Evolutionary conservation across 1,140 invertebrate species (phyloP), one percentile per base, ranked within the genome.

Genomic region (Orius insidiosus): DNA sequence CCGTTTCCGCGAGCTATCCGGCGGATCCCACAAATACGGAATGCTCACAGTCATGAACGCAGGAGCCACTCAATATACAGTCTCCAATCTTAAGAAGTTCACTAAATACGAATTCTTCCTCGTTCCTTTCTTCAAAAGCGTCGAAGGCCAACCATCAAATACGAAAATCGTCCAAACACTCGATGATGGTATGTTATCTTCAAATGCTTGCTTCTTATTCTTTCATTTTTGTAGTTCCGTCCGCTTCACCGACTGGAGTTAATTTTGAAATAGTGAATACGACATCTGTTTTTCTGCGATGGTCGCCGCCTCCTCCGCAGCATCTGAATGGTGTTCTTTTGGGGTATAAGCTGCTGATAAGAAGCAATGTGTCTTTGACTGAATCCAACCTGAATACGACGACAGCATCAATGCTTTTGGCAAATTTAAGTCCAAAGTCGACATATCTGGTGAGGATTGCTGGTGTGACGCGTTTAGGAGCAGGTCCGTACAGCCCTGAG

Each of bases 51-150:
- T 80, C 0, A 61, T 77, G 45, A 76, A 72, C 54, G 72, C 75
- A 35, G 71, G 71, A 1, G 70, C 75, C 2, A 76, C 75, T 2
- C 72, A 67, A 18, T 75, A 80, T 58, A 68, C 80, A 2, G 65
- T 89, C 2, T 71, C 70, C 2, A 78, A 78, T 55, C 63, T 93
- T 13, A 72, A 77, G 41, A 87, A 88, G 54, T 87, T 74, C 56
- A 85, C 80, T 6, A 79, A 80, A 55, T 92, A 92, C 57, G 82
- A 89, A 61, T 84, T 88, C 55, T 88, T 89, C 54, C 67, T 89
- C 13, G 79, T 84, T 11, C 85, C 85, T 40, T 90, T 82, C 63
- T 85, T 78, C 59, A 80, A 83, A 53, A 78, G 74, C 2, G 74
- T 89, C n/a, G 81, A 85, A 55, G 85, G 86, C 1, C 75, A 78